phyloP scores from a whole-genome alignment of 2,888 invertebrate genomes.

The Labia minor region DNA sequence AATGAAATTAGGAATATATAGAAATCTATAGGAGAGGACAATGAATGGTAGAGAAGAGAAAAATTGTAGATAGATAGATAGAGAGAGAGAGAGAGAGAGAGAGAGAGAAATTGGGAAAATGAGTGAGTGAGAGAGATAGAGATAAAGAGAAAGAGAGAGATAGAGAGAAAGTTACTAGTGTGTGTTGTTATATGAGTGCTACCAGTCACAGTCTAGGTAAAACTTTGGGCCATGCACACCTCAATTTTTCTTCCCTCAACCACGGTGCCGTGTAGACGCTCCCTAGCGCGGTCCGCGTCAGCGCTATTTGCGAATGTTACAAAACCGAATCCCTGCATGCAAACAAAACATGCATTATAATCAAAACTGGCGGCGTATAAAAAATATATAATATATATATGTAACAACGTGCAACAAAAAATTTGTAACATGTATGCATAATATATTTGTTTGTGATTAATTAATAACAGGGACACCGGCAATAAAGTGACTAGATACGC shows the following conservation, averaged over 20 bases:
- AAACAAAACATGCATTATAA: slow-evolving; percentile 89
- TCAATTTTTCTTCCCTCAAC: slow-evolving; percentile 99
- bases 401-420: slow-evolving; percentile 61
- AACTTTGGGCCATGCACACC: slow-evolving; percentile 75
- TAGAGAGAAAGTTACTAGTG: slow-evolving; percentile 5
- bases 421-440: slow-evolving; percentile 35
- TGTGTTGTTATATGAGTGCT: slow-evolving; percentile 28
- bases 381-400: slow-evolving; percentile 31
- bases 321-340: slow-evolving; percentile 99
- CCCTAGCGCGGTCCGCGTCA: slow-evolving; percentile 99
- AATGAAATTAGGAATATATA: not conserved
- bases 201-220: slow-evolving; percentile 29
- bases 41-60: no score
- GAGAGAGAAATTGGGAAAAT: slow-evolving; percentile 15
- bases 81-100: slow-evolving; percentile 9
- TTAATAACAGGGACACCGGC: slow-evolving; percentile 7
- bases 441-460: slow-evolving; percentile 48
- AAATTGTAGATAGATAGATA: not conserved
- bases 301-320: slow-evolving; percentile 99
- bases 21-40: no score
- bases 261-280: slow-evolving; percentile 99
- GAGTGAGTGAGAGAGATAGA: slow-evolving; percentile 15
- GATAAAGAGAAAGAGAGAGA: slow-evolving; percentile 14
- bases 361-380: slow-evolving; percentile 56
- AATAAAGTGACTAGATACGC: not conserved